Evolutionary conservation across 2,797 vertebrate species (phyloP), one percentile per base, ranked within the genome.

Genomic region (Tadarida brasiliensis): DNA sequence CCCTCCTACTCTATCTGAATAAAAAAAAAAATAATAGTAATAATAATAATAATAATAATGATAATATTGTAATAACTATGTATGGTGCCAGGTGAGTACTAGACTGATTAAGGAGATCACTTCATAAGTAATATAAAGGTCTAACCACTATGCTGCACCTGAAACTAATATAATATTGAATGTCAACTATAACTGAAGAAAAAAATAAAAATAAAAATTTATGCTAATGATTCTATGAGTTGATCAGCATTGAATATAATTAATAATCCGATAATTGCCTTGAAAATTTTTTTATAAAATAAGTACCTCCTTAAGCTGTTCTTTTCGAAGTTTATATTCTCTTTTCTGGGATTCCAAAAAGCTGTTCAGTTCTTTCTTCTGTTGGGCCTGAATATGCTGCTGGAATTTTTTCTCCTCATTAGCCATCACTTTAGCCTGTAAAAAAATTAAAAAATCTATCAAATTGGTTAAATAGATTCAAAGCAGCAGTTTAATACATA

Each of bases 331-430:
- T 98, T 99, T 99, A 97, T 99, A 99, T 97, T 99, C 99, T 94
- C 99, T 99, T 98, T 99, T 99, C 98, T 99, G 99, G 9, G 99
- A 99, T 97, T 99, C 99, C 88, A 99, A 97, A 98, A 99, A 99
- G 98, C 99, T 99, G 98, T 98, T 99, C 33, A 99, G 98, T 96
- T 99, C 99, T 98, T 99, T 99, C 98, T 99, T 99, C 98, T 99
- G 99, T 95, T 99, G 99, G 97, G 99, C 99, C 98, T 99, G 99
- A 97, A 99, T 99, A 98, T 99, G 99, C 92, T 99, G 99, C 78
- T 99, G 99, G 97, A 99, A 99, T 98, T 99, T 99, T 99, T 99
- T 99, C 97, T 99, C 99, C 97, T 99, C 99, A 16, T 99, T 99
- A 96, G 98, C 98, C 98, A 99, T 99, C 2, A 99, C 99, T 98